These are phyloP conservation scores for Sesamia inferens DNA, from an alignment of 2,888 invertebrate species.

Conservation along the genomic window DNA sequence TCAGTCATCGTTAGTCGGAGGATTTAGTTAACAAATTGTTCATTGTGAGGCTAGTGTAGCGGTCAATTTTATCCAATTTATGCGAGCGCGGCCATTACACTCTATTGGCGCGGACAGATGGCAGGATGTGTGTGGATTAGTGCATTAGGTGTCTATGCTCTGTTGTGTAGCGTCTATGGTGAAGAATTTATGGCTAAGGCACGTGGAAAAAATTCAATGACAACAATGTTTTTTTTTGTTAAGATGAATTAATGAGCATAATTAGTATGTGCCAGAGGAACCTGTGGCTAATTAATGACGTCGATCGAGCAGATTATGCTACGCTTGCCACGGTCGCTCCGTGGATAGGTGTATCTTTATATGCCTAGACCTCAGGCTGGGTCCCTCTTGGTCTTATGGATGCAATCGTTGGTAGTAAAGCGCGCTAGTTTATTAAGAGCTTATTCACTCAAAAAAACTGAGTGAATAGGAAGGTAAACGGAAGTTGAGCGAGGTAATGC, in stretches of 20 bases:
- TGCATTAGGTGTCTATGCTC: constrained; percentile 64
- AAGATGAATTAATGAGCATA: not conserved
- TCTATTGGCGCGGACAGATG: constrained; percentile 77
- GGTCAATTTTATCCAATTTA: constrained; percentile 87
- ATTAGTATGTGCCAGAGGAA: too few relatives aligned
- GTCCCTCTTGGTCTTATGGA: too few relatives aligned
- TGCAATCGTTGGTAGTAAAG: too few relatives aligned
- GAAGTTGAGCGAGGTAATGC: too few relatives aligned
- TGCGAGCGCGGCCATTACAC: constrained; percentile 71
- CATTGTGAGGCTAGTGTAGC: constrained; percentile 61
- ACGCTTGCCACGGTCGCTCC: too few relatives aligned
- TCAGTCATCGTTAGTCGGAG: constrained; percentile 78
- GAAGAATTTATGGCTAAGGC: constrained; percentile 13
- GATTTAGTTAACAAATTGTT: constrained; percentile 74
- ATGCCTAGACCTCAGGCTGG: too few relatives aligned
- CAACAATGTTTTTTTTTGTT: not conserved
- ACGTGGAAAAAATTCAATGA: not conserved
- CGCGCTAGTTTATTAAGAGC: too few relatives aligned
- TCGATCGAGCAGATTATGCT: too few relatives aligned
- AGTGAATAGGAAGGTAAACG: too few relatives aligned
- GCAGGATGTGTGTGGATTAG: constrained; percentile 79
- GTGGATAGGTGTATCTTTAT: too few relatives aligned
- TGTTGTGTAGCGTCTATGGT: constrained; percentile 41
- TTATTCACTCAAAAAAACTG: too few relatives aligned
- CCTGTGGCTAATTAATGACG: too few relatives aligned